These are phyloP conservation scores for Synodontis membranacea DNA, from an alignment of 2,113 vertebrate genomes.

Conservation along the genomic window DNA sequence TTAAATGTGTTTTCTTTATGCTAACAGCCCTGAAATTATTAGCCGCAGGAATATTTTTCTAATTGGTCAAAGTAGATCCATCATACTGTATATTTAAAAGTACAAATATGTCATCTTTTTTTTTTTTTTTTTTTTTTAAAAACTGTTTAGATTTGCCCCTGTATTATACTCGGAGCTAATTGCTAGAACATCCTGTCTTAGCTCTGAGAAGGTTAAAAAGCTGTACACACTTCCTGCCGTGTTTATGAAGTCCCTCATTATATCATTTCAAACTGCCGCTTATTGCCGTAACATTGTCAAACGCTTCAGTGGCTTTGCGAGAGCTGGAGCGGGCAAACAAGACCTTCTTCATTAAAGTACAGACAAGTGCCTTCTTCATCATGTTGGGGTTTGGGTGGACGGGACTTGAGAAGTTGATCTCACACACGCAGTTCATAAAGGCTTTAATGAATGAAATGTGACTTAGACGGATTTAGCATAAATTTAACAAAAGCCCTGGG, in stretches of 20 bases:
- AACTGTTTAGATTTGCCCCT: not conserved
- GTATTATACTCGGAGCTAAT: not conserved
- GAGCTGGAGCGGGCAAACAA: not conserved
- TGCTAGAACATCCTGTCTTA: not conserved
- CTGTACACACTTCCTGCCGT: not conserved
- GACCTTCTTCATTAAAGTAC: conserved; percentile 28
- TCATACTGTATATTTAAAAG: conserved; percentile 10
- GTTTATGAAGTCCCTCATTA: conserved; percentile 29
- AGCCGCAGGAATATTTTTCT: not conserved
- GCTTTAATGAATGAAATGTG: not conserved
- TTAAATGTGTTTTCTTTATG: not conserved
- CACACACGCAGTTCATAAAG: not conserved
- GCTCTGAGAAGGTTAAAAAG: conserved; percentile 4
- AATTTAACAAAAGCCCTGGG: not conserved
- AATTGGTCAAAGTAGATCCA: not conserved
- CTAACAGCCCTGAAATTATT: not conserved
- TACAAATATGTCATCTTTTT: conserved; percentile 2
- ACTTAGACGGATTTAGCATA: not conserved
- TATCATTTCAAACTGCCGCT: conserved; percentile 1
- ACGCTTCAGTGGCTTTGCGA: not conserved
- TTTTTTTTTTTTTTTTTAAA: too few relatives aligned
- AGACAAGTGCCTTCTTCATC: not conserved
- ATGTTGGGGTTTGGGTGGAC: not conserved
- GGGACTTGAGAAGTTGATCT: not conserved
- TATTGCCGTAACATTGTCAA: conserved; percentile 18